These are phyloP conservation scores for Carollia perspicillata DNA, from an alignment of 2,113 vertebrate genomes.

Conservation along the genomic window DNA sequence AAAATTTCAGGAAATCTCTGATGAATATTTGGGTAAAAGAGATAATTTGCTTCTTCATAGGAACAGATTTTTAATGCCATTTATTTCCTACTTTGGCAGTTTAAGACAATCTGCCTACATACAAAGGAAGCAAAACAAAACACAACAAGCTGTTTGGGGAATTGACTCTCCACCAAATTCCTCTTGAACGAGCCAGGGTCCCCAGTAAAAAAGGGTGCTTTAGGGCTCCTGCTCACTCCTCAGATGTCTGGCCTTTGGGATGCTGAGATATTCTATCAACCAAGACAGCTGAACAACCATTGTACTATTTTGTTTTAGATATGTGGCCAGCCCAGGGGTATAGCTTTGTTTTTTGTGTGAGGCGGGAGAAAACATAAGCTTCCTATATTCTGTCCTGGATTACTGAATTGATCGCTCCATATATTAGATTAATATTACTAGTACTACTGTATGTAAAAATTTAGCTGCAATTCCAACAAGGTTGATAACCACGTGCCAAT, in stretches of 20 bases:
- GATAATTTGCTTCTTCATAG: slow-evolving; percentile 52
- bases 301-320: background rate
- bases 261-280: background rate
- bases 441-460: background rate
- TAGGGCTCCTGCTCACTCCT: background rate
- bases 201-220: background rate
- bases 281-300: background rate
- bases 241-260: background rate
- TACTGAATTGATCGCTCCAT: background rate
- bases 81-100: slow-evolving; percentile 61
- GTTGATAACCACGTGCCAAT: background rate
- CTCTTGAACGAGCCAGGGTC: background rate
- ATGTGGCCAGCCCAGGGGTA: background rate
- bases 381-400: background rate
- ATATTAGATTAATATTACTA: background rate
- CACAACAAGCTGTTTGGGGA: slow-evolving; percentile 58
- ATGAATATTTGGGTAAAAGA: slow-evolving; percentile 71
- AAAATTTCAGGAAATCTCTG: slow-evolving; percentile 55
- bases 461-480: background rate
- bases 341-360: background rate
- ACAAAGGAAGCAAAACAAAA: slow-evolving; percentile 65
- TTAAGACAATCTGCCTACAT: slow-evolving; percentile 66
- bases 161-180: slow-evolving; percentile 39
- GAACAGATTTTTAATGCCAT: slow-evolving; percentile 56
- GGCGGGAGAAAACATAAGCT: background rate